Percentiles rank a stretch among this genome's conserved stretches.
phyloP scores from a whole-genome alignment of 2,888 invertebrate species.

The Diloba caeruleocephala region DNA sequence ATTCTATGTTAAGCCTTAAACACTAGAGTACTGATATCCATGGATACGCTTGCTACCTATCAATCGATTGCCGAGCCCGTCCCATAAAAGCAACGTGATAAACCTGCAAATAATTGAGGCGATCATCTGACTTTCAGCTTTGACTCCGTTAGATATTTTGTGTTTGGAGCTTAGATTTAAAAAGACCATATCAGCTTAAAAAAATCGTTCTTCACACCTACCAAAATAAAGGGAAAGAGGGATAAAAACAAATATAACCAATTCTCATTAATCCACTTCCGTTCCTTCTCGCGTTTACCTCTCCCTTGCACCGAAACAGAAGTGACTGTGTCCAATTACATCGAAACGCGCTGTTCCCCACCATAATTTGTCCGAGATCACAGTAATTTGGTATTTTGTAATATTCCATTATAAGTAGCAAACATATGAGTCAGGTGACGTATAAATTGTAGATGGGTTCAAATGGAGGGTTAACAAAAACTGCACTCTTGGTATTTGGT shows the following conservation, averaged over 20 bases:
- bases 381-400: constrained; percentile 78
- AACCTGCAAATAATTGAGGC: no score
- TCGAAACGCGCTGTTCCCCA: constrained; percentile 70
- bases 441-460: constrained; percentile 44
- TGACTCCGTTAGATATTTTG: no score
- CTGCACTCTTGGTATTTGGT: constrained; percentile 41
- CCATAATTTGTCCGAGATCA: constrained; percentile 79
- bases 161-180: neutral
- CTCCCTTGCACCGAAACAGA: constrained; percentile 58
- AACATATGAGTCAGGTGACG: constrained; percentile 59
- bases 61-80: no score
- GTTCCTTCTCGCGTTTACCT: constrained; percentile 40
- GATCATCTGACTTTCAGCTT: no score
- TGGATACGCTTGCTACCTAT: no score
- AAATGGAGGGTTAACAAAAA: constrained; percentile 50
- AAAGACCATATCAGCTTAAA: constrained; percentile 4
- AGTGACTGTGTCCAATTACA: constrained; percentile 77
- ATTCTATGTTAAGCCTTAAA: no score
- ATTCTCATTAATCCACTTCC: constrained; percentile 44
- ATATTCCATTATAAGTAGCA: constrained; percentile 73
- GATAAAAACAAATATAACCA: constrained; percentile 31
- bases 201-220: constrained; percentile 11
- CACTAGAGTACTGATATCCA: no score
- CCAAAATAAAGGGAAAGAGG: constrained; percentile 12
- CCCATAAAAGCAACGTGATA: no score